Percentiles rank a stretch among this genome's conserved stretches.
Evolutionary conservation across 2,888 invertebrate genomes (phyloP).

Genomic region (Cataglyphis cursor): DNA sequence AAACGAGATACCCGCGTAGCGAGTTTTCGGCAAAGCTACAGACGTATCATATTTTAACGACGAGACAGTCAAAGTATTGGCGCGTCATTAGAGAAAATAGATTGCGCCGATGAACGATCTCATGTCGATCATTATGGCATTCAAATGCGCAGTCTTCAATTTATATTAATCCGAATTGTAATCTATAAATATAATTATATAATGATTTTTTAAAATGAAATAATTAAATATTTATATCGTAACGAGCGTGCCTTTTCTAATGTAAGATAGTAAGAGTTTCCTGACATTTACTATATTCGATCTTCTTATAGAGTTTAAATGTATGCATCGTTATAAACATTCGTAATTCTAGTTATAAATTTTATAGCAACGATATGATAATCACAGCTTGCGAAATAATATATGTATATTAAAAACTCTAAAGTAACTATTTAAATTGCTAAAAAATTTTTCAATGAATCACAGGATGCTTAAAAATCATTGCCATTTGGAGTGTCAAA

Average conservation of each 20-base stretch:
- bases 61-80: not conserved
- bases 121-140: not conserved
- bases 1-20: conserved; percentile 19
- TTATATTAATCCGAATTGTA: not conserved
- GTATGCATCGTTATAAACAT: not conserved
- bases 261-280: not conserved
- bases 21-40: conserved; percentile 11
- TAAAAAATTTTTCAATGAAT: not conserved
- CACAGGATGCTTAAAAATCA: too few species aligned
- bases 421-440: not conserved
- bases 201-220: not conserved
- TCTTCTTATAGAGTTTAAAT: not conserved
- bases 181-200: not conserved
- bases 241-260: not conserved
- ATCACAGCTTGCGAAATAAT: not conserved
- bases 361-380: not conserved
- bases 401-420: not conserved
- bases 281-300: conserved; percentile 1
- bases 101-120: conserved; percentile 7
- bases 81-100: not conserved
- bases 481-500: not conserved
- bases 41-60: conserved; percentile 14
- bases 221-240: not conserved
- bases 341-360: conserved; percentile 27
- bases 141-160: not conserved